Evolutionary conservation across 2,888 invertebrate genomes (phyloP).

Genomic region (Empis livida): DNA sequence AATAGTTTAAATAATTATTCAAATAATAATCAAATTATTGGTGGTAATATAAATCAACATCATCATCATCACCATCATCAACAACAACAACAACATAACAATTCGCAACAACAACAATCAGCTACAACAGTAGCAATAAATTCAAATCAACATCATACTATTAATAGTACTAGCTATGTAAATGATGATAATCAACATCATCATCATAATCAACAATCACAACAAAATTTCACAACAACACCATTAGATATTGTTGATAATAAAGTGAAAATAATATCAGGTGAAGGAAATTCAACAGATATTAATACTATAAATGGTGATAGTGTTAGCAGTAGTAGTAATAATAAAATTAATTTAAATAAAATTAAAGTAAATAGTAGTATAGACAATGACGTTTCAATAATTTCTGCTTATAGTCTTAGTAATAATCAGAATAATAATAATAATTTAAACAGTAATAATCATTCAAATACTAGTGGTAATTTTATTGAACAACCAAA

Average conservation of each 20-base stretch:
- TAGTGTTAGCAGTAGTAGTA: neutral
- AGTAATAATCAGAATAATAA: neutral
- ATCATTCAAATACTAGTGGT: conserved; percentile 9
- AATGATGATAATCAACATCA: conserved; percentile 1
- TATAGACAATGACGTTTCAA: conserved; percentile 13
- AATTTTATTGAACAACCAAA: conserved; percentile 8
- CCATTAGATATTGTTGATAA: neutral
- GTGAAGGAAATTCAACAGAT: neutral
- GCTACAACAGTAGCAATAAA: conserved; percentile 2
- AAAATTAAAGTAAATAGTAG: conserved; percentile 6
- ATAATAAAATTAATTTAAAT: neutral
- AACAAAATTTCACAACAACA: neutral
- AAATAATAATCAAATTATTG: conserved; percentile 9
- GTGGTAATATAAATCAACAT: conserved; percentile 6
- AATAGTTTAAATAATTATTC: conserved; percentile 10
- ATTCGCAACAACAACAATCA: conserved; percentile 3
- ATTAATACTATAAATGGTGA: neutral
- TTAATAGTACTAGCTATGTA: neutral
- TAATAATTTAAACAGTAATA: conserved; percentile 2
- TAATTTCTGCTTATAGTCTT: conserved; percentile 12
- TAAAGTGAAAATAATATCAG: too few relatives aligned
- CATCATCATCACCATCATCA: conserved; percentile 8
- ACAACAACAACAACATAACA: conserved; percentile 2
- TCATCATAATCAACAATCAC: neutral
- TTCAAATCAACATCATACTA: conserved; percentile 7